Percentiles rank a stretch among this genome's conserved stretches.
Conservation (phyloP, 2,888 invertebrate genomes). For the Chorisops tibialis region DNA sequence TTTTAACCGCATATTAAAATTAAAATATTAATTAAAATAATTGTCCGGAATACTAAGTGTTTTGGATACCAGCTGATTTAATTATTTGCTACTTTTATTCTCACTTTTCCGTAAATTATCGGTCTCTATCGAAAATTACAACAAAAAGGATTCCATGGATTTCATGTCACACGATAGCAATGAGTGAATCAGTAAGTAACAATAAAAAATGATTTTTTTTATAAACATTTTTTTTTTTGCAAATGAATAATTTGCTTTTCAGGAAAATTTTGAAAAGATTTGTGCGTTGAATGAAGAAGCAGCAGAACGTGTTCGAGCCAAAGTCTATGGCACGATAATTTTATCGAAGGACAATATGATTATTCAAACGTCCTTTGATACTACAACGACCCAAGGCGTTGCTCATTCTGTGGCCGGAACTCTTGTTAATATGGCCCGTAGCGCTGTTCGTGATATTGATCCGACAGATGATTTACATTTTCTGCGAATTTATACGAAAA, state of each 20-base stretch:
- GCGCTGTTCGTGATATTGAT: slow-evolving; percentile 46
- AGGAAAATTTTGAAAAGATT: slow-evolving; percentile 41
- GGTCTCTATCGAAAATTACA: too few species aligned
- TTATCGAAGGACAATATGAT: slow-evolving; percentile 41
- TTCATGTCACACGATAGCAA: too few species aligned
- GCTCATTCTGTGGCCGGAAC: slow-evolving; percentile 41
- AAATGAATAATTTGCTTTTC: not conserved
- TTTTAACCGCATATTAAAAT: too few species aligned
- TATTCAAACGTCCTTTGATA: slow-evolving; percentile 44
- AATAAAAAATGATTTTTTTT: too few species aligned
- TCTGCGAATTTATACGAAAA: slow-evolving; percentile 46
- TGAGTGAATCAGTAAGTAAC: too few species aligned
- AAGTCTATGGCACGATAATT: slow-evolving; percentile 42
- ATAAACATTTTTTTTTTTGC: too few species aligned
- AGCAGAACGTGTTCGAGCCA: slow-evolving; percentile 43
- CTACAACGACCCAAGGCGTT: slow-evolving; percentile 44
- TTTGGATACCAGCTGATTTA: too few species aligned
- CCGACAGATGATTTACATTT: slow-evolving; percentile 44
- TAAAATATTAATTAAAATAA: too few species aligned
- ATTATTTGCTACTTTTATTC: too few species aligned
- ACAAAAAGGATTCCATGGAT: too few species aligned
- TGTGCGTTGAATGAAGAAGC: slow-evolving; percentile 39
- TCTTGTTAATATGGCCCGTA: slow-evolving; percentile 40
- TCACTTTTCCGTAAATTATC: too few species aligned
- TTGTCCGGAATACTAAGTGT: too few species aligned